phyloP scores from a whole-genome alignment of 2,113 vertebrate species.

The Rhizomys pruinosus region DNA sequence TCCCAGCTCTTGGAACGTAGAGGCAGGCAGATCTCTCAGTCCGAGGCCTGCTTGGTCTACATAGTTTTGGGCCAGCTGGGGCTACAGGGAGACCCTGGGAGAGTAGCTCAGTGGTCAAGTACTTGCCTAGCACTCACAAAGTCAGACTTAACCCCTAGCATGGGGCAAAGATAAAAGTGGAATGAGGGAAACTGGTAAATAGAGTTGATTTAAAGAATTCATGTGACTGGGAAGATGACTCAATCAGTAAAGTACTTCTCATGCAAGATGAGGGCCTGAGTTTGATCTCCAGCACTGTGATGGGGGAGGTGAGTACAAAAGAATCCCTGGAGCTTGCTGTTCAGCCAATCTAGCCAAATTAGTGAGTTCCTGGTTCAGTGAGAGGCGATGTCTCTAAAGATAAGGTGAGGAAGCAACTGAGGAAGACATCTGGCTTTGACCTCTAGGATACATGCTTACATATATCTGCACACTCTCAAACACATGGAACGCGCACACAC shows the following conservation, averaged over 20 bases:
- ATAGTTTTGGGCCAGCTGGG: too few relatives aligned
- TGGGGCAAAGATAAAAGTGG: not conserved
- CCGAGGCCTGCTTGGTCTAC: too few relatives aligned
- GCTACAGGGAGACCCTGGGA: too few relatives aligned
- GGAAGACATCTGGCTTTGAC: not conserved
- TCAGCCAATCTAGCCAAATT: not conserved
- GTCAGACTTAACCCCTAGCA: not conserved
- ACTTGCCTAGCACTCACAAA: not conserved
- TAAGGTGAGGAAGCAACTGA: not conserved
- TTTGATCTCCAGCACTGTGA: not conserved
- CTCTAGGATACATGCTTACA: not conserved
- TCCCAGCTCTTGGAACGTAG: too few relatives aligned
- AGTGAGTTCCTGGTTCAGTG: too few relatives aligned
- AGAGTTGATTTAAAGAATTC: conserved; percentile 13
- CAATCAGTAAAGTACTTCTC: not conserved
- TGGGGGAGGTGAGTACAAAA: not conserved
- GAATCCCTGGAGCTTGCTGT: not conserved
- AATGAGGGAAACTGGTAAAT: not conserved
- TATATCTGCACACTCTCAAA: not conserved
- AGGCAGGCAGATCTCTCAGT: too few relatives aligned
- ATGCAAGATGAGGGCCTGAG: not conserved
- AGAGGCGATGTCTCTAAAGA: not conserved
- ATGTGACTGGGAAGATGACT: not conserved
- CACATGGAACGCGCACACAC: not conserved
- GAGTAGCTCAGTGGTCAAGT: not conserved